Evolutionary conservation across 2,888 invertebrate species (phyloP), one percentile per base, ranked within the genome.

Genomic region (Loripinus fragilis): DNA sequence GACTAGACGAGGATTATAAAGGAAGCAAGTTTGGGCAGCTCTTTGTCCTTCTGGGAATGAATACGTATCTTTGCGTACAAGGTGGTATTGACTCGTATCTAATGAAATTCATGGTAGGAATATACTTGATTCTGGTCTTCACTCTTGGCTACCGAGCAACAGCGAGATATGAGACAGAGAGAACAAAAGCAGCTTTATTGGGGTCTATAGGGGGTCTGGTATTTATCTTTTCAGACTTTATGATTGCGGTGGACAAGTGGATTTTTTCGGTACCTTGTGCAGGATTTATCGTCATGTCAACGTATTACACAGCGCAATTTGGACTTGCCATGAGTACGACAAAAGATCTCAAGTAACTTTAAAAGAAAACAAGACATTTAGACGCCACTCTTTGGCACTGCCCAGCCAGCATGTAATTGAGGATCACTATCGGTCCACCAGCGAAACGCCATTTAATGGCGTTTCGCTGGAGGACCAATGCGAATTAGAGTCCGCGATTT

Each of bases 181-280:
- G 78, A 2, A 85, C 81, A n/a, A 78, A 79, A 28, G 76, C 85
- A 0, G 78, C 86, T 0, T 71, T 87, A 15, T 77, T 75, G 20
- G 87, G 83, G 8, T 74, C 82, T 52, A 45, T 85, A 10, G 91
- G 91, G n/a, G 87, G 87, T 7, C 23, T 85, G 15, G 42, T 87
- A 12, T 91, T 91, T 65, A 75, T 87, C 20, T 64, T 86, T 1
- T 90, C 90, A 0, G 91, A 91, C 67, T 87, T 86, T 64, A 25
- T 89, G 8, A 89, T 91, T 28, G 89, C 85, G 1, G 65, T 87
- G 8, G 87, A 89, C 75, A 90, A 87, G 75, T 90, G 89, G 89
- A 78, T 80, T 33, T 79, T 85, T 42, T 30, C 74, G 3, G 73
- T 88, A 17, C 88, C 88, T 0, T 81, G 80, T 64, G 73, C 81